These are phyloP conservation scores for Heterotilapia buettikoferi DNA, from an alignment of 2,113 vertebrate species.

Conservation along the genomic window DNA sequence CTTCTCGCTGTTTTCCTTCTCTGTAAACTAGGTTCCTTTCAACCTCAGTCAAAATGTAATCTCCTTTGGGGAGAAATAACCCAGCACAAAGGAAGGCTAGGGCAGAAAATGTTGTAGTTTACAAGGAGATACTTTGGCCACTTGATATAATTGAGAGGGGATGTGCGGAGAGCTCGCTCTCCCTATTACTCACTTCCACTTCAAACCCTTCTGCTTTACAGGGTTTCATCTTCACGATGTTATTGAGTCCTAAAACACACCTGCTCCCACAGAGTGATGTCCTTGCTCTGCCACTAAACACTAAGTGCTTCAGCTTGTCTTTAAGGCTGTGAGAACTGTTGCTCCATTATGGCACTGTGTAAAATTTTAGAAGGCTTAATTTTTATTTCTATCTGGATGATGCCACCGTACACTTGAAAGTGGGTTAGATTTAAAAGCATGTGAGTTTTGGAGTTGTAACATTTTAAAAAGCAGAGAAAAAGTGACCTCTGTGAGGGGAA, in stretches of 20 bases:
- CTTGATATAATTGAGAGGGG: slow-evolving; percentile 49
- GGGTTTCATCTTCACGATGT: slow-evolving; percentile 31
- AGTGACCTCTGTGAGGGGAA: background rate
- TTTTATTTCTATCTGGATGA: slow-evolving; percentile 5
- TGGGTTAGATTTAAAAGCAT: background rate
- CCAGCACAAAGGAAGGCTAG: background rate
- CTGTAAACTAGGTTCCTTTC: background rate
- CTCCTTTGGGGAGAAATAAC: slow-evolving; percentile 13
- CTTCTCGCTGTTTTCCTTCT: background rate
- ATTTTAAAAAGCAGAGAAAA: background rate
- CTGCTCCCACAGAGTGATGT: slow-evolving; percentile 46
- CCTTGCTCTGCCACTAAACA: slow-evolving; percentile 16
- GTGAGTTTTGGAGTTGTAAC: background rate
- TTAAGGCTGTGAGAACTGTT: slow-evolving; percentile 14
- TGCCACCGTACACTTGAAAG: background rate
- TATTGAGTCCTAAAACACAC: slow-evolving; percentile 66
- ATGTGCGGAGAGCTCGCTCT: slow-evolving; percentile 22
- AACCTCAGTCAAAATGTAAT: background rate
- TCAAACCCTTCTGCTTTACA: slow-evolving; percentile 33
- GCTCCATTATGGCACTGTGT: slow-evolving; percentile 8
- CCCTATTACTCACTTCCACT: slow-evolving; percentile 18
- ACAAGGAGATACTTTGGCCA: slow-evolving; percentile 35
- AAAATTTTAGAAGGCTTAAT: slow-evolving; percentile 14
- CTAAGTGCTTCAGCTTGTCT: slow-evolving; percentile 33
- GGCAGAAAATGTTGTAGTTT: slow-evolving; percentile 6